These are phyloP conservation scores for Penaeus vannamei DNA, from an alignment of 1,140 invertebrate species.

Conservation along the genomic window DNA sequence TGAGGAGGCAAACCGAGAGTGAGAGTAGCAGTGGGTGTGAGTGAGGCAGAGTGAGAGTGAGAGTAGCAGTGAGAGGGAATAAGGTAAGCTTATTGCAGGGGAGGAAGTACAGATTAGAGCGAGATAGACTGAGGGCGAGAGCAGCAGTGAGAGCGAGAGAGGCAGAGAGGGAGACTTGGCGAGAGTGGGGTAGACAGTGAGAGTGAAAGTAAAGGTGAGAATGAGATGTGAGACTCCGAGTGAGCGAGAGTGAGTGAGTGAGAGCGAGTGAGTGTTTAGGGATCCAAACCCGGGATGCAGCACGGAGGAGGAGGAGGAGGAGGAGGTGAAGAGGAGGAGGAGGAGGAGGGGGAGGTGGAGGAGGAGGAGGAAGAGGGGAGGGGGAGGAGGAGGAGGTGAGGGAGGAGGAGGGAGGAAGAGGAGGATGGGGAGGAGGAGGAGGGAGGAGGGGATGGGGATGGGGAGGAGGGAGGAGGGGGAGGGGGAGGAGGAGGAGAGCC, in stretches of 20 bases:
- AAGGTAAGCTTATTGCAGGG: background rate
- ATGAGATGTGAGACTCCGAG: background rate
- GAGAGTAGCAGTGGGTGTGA: background rate
- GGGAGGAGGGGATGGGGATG: background rate
- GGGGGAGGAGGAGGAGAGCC: background rate
- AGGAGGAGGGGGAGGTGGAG: background rate
- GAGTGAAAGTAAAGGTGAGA: background rate
- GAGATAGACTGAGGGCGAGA: conserved; percentile 2
- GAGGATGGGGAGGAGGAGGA: background rate
- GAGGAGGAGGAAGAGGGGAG: background rate
- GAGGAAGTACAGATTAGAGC: background rate
- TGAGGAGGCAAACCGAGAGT: too few species aligned
- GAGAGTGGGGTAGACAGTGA: background rate
- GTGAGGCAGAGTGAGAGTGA: background rate
- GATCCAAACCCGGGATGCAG: background rate
- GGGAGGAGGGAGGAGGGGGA: background rate
- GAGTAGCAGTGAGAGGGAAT: background rate
- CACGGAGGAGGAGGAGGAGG: background rate
- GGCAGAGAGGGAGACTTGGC: background rate
- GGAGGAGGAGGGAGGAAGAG: background rate
- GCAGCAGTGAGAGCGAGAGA: background rate
- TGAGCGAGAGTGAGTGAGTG: background rate
- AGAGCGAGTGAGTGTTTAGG: background rate
- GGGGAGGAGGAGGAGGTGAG: background rate
- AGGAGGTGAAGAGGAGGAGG: background rate